phyloP scores from a whole-genome alignment of 2,888 invertebrate genomes.

The Megalurothrips usitatus region DNA sequence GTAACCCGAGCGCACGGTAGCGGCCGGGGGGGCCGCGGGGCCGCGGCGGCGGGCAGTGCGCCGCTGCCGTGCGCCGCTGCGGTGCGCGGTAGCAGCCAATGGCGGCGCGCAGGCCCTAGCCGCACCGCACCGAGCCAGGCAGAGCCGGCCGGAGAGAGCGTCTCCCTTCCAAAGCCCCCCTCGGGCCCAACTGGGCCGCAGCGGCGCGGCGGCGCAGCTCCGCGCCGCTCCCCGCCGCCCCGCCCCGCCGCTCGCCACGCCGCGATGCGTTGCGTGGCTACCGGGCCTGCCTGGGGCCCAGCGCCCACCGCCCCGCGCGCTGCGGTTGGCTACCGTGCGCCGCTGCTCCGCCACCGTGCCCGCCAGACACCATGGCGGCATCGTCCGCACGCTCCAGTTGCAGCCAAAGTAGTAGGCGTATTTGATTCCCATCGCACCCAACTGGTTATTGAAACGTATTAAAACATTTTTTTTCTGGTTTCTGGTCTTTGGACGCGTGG shows the following conservation, averaged over 20 bases:
- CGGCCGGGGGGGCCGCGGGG: background rate
- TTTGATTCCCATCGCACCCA: background rate
- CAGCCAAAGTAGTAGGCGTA: too few species aligned
- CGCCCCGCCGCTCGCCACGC: background rate
- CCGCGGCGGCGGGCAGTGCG: background rate
- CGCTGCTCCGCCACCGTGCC: background rate
- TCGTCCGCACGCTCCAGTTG: background rate
- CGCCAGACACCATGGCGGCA: background rate
- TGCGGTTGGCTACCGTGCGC: background rate
- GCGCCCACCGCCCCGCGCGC: background rate
- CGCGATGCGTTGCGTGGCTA: background rate
- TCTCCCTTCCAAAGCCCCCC: background rate
- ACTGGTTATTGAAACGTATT: background rate
- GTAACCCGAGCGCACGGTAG: background rate
- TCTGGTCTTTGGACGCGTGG: too few species aligned
- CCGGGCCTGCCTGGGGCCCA: background rate
- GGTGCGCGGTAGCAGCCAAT: constrained; percentile 1
- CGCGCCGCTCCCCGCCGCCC: background rate
- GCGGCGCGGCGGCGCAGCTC: background rate
- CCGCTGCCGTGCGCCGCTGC: background rate
- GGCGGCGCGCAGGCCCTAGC: background rate
- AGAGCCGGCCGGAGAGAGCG: background rate
- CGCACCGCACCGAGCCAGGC: background rate
- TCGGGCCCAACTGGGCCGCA: background rate
- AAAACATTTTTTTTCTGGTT: too few species aligned